Evolutionary conservation across 2,113 vertebrate genomes (phyloP), one percentile per base, ranked within the genome.

Genomic region (Myiagra hebetior): DNA sequence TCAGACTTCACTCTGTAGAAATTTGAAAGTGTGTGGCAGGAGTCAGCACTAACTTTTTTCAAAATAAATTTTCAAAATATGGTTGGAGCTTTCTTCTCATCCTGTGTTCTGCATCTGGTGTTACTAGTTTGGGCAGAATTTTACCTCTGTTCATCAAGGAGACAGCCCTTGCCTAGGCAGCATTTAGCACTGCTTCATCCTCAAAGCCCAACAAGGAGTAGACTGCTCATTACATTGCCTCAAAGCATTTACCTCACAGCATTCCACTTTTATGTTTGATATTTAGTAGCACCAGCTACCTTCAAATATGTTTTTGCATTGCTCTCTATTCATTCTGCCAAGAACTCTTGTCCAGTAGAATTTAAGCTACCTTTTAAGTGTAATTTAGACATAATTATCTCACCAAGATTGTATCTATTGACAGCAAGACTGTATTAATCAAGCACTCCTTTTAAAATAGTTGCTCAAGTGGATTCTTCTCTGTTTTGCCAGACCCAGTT

Each of bases 331-430:
- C 75, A 63, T 72, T 91, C 52, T 87, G 88, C 87, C 92, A 92
- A 88, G 85, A 96, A 67, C 59, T 95, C 70, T 31, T 92, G 90
- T 96, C 95, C 96, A 78, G 85, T 80, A 67, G 53, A 85, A 46
- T 93, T 94, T 89, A 95, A 94, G 50, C 62, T 96, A 82, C 85
- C 77, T 86, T 72, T 85, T 9, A 92, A 86, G 79, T 89, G 87
- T 80, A 94, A 96, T 90, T 96, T 95, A 95, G 78, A 83, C 59
- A 2, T 93, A 94, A 96, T 97, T 96, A 92, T 80, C 88, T 93
- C 60, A 44, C 93, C 44, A 55, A 94, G 85, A 94, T 96, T 92
- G 35, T 93, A 83, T 96, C 94, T 95, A n/a, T 76, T 94, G 85
- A 93, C 79, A 96, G 52, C 72, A 80, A 94, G 92, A 80, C 72